Evolutionary conservation across 2,888 invertebrate species (phyloP).

Genomic region (Conchocele bisecta): DNA sequence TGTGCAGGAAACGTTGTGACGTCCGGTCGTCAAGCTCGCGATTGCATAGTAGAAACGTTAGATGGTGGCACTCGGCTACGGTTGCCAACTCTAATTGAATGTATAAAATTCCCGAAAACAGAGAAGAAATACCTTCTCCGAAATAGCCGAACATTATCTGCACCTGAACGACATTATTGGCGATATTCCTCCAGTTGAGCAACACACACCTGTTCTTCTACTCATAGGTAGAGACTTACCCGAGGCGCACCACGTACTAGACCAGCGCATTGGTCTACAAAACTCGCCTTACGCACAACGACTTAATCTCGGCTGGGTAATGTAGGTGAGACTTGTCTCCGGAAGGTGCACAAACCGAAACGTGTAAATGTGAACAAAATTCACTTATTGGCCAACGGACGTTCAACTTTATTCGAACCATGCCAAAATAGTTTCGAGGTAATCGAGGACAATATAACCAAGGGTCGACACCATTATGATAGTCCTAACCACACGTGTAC

Average conservation of each 20-base stretch:
- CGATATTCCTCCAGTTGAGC: conserved; percentile 27
- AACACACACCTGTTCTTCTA: conserved; percentile 14
- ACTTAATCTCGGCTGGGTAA: conserved; percentile 38
- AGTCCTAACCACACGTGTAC: too few species aligned
- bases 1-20: conserved; percentile 21
- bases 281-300: conserved; percentile 39
- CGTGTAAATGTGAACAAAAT: conserved; percentile 35
- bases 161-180: conserved; percentile 35
- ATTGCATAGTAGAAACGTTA: conserved; percentile 13
- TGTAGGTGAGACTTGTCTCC: conserved; percentile 41
- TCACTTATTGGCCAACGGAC: conserved; percentile 5
- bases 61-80: conserved; percentile 10
- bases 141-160: conserved; percentile 23
- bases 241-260: conserved; percentile 45
- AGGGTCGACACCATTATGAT: too few species aligned
- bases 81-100: conserved; percentile 23
- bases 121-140: conserved; percentile 19
- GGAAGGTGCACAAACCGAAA: conserved; percentile 34
- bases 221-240: conserved; percentile 41
- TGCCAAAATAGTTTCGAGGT: too few species aligned
- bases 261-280: conserved; percentile 31
- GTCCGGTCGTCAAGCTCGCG: conserved; percentile 10
- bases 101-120: conserved; percentile 19
- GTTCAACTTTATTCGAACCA: too few species aligned
- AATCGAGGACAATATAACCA: too few species aligned